Base-by-base conservation (phyloP, 2,797 vertebrate genomes). In the Leucoraja ocellata region DNA sequence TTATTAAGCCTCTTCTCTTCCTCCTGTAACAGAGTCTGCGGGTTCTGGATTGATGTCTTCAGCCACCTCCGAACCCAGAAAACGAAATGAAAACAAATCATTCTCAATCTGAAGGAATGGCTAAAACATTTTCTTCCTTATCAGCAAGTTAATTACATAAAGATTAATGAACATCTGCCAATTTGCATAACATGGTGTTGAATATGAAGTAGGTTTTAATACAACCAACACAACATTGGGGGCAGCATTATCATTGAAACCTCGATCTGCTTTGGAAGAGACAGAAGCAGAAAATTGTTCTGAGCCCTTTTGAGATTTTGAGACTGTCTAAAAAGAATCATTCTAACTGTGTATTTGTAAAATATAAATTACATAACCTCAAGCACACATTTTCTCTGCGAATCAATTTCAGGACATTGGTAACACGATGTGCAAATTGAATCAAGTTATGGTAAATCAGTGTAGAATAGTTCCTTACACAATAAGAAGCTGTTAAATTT, bases 361-460 rank as follows among this genome's bases (percentile, higher is more conserved):
- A 28, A 1, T 46, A 73, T 21, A 13, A 86, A 63, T 54, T 13
- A 0, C 28, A 86, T 32, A 63, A 14, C 28, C 16, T 63, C 6
- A 63, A 65, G n/a, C 54, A 16, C 58, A 63, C 14, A 73, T 91
- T 74, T 73, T 46, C 23, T 91, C 39, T 39, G 68, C 73, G 36
- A 74, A 6, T 25, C 73, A 46, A 91, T 54, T 74, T 71, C 90
- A 74, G 9, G 36, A 73, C 46, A 74, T 91, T 91, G 68, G 84
- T 65, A 65, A 88, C 84, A 65, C 18, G 28, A 32, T n/a, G 63
- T n/a, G 7, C 58, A 88, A 88, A 16, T 88, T 88, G n/a, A 88
- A 88, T 88, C 84, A 88, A 88, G 63, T 88, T 63, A 65, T 88
- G 58, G 28, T 88, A 88, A 88, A 32, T 73, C 36, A 73, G 21